These are phyloP conservation scores for Tachuris rubrigastra DNA, from an alignment of 2,113 vertebrate genomes.

Conservation along the genomic window DNA sequence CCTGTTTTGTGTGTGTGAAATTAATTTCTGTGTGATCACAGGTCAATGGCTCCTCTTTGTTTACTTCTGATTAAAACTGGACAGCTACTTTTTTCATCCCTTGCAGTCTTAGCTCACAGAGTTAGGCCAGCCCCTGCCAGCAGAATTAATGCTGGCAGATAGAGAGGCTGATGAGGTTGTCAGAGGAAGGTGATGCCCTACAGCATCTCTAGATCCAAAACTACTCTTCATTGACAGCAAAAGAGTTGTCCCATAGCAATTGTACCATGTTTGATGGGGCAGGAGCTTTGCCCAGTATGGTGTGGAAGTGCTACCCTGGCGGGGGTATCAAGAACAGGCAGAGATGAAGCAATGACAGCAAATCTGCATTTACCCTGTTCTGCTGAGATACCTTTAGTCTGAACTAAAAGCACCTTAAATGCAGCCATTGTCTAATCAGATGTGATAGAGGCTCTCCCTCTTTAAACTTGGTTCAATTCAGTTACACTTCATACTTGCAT, in stretches of 20 bases:
- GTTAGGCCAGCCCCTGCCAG: background rate
- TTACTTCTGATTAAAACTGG: background rate
- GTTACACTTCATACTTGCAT: background rate
- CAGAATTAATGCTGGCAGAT: background rate
- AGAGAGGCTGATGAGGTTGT: background rate
- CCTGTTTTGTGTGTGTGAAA: background rate
- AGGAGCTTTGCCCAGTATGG: background rate
- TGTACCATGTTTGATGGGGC: background rate
- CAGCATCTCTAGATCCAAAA: background rate
- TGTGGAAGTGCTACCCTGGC: background rate
- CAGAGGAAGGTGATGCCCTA: background rate
- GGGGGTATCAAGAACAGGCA: background rate
- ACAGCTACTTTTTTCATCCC: background rate
- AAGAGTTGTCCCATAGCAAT: background rate
- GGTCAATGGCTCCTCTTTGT: background rate
- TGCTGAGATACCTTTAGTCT: background rate
- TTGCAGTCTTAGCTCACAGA: background rate
- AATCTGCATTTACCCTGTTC: background rate
- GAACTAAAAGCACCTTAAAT: background rate
- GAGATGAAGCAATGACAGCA: background rate
- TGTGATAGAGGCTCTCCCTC: background rate
- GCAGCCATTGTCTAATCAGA: background rate
- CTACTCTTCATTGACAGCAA: background rate
- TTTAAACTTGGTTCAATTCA: background rate
- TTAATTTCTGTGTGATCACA: background rate